These are phyloP conservation scores for Oostethus manadensis DNA, from an alignment of 2,113 vertebrate species.

Conservation along the genomic window DNA sequence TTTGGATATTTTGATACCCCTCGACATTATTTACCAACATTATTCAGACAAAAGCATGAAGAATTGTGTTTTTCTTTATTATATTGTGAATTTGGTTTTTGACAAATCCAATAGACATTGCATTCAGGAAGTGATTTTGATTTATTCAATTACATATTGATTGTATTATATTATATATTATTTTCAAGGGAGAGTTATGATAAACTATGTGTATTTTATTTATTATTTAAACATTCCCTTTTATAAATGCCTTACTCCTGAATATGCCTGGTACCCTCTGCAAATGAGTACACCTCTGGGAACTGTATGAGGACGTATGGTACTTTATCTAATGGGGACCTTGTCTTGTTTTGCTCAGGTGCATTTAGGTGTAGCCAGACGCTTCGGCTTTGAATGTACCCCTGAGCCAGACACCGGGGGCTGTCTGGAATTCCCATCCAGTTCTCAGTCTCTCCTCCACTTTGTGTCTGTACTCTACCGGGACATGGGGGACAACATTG, in stretches of 20 bases:
- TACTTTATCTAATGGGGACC: not conserved
- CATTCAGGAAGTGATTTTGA: no score
- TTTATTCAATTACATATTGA: no score
- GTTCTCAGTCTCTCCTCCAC: conserved; percentile 89
- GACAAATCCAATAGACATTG: no score
- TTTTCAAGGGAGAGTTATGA: no score
- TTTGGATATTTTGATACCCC: not conserved
- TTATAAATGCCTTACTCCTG: not conserved
- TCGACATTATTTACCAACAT: not conserved
- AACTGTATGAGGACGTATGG: no score
- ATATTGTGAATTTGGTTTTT: no score
- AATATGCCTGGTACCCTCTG: not conserved
- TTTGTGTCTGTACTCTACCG: conserved; percentile 93
- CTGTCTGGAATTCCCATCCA: conserved; percentile 91
- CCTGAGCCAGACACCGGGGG: conserved; percentile 91
- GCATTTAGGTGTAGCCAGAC: conserved; percentile 82
- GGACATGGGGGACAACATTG: conserved; percentile 94
- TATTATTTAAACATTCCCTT: not conserved
- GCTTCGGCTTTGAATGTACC: conserved; percentile 90
- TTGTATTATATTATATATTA: no score
- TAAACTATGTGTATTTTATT: no score
- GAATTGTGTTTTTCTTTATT: not conserved
- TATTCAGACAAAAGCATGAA: not conserved
- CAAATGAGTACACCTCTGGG: no score
- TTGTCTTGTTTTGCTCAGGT: conserved; percentile 50